Percentiles rank a stretch among this genome's conserved stretches.
phyloP scores from a whole-genome alignment of 2,797 vertebrate species.

The Potorous gilbertii region DNA sequence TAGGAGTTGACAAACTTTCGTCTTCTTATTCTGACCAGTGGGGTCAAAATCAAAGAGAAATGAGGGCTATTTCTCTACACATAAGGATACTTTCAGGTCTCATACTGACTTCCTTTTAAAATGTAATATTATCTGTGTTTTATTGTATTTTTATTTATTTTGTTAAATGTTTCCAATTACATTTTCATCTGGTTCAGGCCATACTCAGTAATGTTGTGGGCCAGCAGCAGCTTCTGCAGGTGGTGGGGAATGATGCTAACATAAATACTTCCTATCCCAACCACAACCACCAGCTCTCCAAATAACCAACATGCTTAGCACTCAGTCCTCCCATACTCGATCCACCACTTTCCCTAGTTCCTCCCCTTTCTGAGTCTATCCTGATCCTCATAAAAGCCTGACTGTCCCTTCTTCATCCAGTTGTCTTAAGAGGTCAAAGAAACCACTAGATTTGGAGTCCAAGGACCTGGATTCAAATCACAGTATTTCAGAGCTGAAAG shows the following conservation, averaged over 20 bases:
- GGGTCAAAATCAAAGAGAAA: not conserved
- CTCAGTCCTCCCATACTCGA: not conserved
- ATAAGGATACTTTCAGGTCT: not conserved
- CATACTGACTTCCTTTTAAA: not conserved
- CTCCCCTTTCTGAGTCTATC: not conserved
- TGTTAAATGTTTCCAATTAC: not conserved
- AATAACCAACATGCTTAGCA: not conserved
- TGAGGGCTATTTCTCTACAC: not conserved
- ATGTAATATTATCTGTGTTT: not conserved
- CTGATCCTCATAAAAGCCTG: not conserved
- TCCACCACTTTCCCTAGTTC: not conserved
- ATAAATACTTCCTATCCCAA: not conserved
- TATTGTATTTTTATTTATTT: not conserved
- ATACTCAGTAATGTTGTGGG: not conserved
- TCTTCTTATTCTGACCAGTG: not conserved
- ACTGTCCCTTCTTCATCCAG: not conserved
- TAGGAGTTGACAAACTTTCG: not conserved
- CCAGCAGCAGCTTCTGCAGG: conserved; percentile 11
- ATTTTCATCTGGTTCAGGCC: not conserved
- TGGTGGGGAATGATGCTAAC: not conserved
- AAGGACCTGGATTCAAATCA: not conserved
- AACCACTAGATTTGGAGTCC: not conserved
- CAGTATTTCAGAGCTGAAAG: not conserved
- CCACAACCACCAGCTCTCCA: not conserved
- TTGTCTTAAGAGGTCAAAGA: not conserved